A percentile compares a stretch with the other conserved stretches of the same genome.
Evolutionary conservation across 2,113 vertebrate genomes (phyloP).

Genomic region (Python bivittatus): DNA sequence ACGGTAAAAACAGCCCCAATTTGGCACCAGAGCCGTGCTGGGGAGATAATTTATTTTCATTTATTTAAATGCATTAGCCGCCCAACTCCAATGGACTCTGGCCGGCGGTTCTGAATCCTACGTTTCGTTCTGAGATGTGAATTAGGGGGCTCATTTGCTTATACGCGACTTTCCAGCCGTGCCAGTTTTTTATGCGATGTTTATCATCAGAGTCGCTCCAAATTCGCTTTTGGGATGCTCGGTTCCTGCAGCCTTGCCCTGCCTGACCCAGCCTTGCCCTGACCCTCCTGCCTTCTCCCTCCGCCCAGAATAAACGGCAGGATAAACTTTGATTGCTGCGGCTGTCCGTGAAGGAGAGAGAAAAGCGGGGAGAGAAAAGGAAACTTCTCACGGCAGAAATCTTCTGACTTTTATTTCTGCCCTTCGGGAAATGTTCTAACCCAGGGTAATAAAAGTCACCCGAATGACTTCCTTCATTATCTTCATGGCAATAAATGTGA

Average conservation of each 20-base stretch:
- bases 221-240: no score
- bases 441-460: conserved; percentile 65
- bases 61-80: no score
- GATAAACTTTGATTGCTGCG: conserved; percentile 35
- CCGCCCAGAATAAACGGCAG: conserved; percentile 26
- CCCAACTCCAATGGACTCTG: no score
- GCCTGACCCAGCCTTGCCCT: accelerated
- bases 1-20: no score
- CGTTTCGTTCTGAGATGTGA: background rate
- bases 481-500: conserved; percentile 61
- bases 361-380: conserved; percentile 23
- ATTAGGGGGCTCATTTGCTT: background rate
- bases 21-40: no score
- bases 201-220: no score
- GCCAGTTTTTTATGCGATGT: no score
- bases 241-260: background rate
- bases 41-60: no score
- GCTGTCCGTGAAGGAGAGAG: conserved; percentile 20
- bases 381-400: conserved; percentile 56
- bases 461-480: conserved; percentile 71
- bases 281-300: background rate
- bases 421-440: conserved; percentile 69
- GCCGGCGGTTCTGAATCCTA: background rate
- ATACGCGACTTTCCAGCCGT: background rate
- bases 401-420: conserved; percentile 64